Percentiles rank a stretch among this genome's conserved stretches.
These are phyloP conservation scores for Aphelocoma coerulescens DNA, from an alignment of 2,113 vertebrate genomes.

Conservation along the genomic window DNA sequence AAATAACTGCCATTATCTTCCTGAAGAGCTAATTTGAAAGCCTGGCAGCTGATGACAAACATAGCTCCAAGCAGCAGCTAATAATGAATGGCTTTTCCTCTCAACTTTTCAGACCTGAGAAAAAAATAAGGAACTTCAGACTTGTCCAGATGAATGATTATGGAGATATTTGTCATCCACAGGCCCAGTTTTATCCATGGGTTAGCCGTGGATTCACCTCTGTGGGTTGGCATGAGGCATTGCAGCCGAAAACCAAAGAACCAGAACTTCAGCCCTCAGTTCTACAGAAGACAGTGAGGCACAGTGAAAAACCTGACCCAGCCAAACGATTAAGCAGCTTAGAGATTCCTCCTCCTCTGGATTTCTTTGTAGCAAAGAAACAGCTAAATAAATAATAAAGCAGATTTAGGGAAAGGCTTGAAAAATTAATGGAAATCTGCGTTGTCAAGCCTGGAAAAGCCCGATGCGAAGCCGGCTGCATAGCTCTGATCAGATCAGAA, in stretches of 20 bases:
- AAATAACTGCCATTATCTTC: not conserved
- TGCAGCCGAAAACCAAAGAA: not conserved
- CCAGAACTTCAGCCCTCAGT: not conserved
- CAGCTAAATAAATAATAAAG: constrained; percentile 63
- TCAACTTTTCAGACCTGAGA: not conserved
- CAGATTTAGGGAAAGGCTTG: constrained; percentile 55
- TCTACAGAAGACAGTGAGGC: not conserved
- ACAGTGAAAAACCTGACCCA: not conserved
- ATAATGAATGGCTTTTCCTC: not conserved
- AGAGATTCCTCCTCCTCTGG: not conserved
- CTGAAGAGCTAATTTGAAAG: not conserved
- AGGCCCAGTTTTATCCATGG: not conserved
- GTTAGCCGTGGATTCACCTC: not conserved
- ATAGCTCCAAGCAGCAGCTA: not conserved
- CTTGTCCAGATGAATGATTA: not conserved
- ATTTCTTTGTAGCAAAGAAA: constrained; percentile 39
- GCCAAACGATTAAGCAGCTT: not conserved
- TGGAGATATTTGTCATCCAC: not conserved
- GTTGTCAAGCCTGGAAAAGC: constrained; percentile 29
- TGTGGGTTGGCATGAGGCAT: not conserved
- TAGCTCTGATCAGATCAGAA: constrained; percentile 35
- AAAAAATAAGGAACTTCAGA: not conserved
- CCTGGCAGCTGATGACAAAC: not conserved
- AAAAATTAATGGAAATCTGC: constrained; percentile 62
- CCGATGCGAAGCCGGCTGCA: not conserved